phyloP scores from a whole-genome alignment of 1,140 invertebrate species.

The Trichonephila clavata region DNA sequence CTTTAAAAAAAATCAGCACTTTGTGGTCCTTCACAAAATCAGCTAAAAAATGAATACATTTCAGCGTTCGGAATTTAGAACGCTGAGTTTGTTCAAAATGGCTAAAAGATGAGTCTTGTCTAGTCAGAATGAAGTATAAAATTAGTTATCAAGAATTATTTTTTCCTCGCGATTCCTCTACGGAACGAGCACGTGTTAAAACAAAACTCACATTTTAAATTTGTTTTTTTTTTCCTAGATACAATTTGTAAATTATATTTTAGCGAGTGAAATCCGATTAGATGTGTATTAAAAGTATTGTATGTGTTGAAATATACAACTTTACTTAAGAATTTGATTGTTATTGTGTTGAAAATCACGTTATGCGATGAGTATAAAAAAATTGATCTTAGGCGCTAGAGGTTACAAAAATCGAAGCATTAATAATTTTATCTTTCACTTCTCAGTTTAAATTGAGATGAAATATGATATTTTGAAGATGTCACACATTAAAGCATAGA shows the following conservation, averaged over 20 bases:
- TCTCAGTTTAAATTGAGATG: too few relatives aligned
- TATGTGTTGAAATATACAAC: neutral
- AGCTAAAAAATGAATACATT: neutral
- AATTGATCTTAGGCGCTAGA: too few relatives aligned
- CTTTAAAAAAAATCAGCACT: neutral
- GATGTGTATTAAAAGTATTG: neutral
- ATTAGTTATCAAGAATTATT: neutral
- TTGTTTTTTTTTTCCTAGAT: neutral
- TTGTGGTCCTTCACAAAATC: neutral
- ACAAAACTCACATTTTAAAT: neutral
- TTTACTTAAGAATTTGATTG: too few relatives aligned
- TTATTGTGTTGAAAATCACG: too few relatives aligned
- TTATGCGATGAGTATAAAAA: too few relatives aligned
- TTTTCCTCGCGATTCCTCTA: too few relatives aligned
- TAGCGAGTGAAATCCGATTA: neutral
- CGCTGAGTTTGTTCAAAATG: neutral
- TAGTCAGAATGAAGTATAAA: conserved; percentile 8
- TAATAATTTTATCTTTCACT: too few relatives aligned
- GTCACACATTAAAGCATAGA: too few relatives aligned
- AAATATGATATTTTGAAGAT: too few relatives aligned
- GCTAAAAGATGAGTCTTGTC: neutral
- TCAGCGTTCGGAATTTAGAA: neutral
- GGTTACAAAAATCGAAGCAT: too few relatives aligned
- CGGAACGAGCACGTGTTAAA: neutral
- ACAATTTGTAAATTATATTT: neutral